phyloP scores from a whole-genome alignment of 2,888 invertebrate genomes.

The Hydroisotoma schaefferi region DNA sequence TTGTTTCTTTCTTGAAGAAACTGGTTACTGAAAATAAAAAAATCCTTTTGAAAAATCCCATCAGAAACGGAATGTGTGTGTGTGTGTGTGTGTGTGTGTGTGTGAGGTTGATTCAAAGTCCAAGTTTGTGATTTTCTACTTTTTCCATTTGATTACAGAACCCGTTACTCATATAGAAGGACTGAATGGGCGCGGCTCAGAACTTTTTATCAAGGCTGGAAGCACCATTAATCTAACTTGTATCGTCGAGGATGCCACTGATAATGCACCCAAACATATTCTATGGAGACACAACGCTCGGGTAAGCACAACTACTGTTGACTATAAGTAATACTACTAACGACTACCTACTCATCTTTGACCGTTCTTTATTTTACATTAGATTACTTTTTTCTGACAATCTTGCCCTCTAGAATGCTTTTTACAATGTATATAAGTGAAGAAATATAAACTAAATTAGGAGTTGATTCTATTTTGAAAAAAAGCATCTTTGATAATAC shows the following conservation, averaged over 20 bases:
- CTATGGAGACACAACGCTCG: constrained; percentile 75
- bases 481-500: too few species aligned
- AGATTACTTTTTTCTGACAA: too few species aligned
- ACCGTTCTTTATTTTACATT: too few species aligned
- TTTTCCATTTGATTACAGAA: constrained; percentile 32
- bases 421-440: too few species aligned
- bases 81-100: neutral
- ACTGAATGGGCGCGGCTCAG: constrained; percentile 45
- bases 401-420: too few species aligned
- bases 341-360: too few species aligned
- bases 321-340: too few species aligned
- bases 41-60: too few species aligned
- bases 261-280: constrained; percentile 75
- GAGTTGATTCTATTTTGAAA: too few species aligned
- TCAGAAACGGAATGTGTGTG: neutral
- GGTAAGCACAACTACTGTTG: constrained; percentile 56
- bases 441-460: too few species aligned
- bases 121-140: constrained; percentile 8
- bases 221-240: constrained; percentile 86
- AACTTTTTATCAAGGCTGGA: constrained; percentile 55
- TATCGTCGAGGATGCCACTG: constrained; percentile 47
- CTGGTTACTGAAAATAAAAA: neutral
- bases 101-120: neutral
- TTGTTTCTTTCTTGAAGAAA: neutral
- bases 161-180: constrained; percentile 48